These are phyloP conservation scores for Mola mola DNA, from an alignment of 2,113 vertebrate genomes.

Conservation along the genomic window DNA sequence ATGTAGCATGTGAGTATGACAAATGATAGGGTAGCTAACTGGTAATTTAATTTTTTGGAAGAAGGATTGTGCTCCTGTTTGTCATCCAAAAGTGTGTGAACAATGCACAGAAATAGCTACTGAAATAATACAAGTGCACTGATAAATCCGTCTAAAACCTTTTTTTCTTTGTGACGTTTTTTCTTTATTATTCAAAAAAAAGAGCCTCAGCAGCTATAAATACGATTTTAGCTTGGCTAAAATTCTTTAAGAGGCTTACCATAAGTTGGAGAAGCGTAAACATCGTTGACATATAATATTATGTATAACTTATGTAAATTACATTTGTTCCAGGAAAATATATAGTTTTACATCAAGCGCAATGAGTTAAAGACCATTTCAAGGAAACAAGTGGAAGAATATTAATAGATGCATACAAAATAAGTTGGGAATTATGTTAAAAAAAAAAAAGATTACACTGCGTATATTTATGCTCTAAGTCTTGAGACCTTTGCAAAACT, in stretches of 20 bases:
- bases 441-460: background rate
- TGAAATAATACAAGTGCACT: conserved; percentile 27
- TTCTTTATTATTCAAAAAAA: conserved; percentile 1
- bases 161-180: conserved; percentile 20
- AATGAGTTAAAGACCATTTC: background rate
- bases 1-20: conserved; percentile 22
- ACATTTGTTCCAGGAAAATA: background rate
- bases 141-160: conserved; percentile 27
- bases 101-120: conserved; percentile 8
- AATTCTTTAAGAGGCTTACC: background rate
- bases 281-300: background rate
- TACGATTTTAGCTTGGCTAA: conserved; percentile 13
- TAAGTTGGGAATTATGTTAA: background rate
- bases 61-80: conserved; percentile 29
- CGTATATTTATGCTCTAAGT: no score
- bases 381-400: background rate
- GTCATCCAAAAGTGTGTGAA: conserved; percentile 12
- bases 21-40: conserved; percentile 45
- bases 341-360: conserved; percentile 1
- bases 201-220: conserved; percentile 6
- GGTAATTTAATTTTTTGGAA: conserved; percentile 46
- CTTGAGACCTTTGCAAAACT: no score
- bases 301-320: background rate
- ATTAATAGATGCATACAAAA: conserved; percentile 2
- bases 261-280: conserved; percentile 22